Evolutionary conservation across 53 echinoderm and acorn worm genomes (phyloP).

Genomic region (Mesocentrotus franciscanus): DNA sequence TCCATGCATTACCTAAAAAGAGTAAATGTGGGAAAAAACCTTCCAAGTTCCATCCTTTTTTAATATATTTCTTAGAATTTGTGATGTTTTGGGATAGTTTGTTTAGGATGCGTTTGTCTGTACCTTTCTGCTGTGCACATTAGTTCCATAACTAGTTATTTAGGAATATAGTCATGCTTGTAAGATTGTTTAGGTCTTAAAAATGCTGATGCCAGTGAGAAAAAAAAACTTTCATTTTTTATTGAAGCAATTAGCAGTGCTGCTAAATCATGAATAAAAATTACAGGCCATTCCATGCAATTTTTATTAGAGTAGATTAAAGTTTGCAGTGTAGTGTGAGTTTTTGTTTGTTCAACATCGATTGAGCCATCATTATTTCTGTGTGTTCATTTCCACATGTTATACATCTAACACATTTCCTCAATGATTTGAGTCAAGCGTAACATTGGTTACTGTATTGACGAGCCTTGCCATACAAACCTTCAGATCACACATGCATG

Average conservation of each 20-base stretch:
- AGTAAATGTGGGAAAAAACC: too few species aligned
- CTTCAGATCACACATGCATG: not conserved
- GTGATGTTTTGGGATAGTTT: too few species aligned
- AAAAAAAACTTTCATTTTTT: too few species aligned
- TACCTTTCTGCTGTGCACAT: too few species aligned
- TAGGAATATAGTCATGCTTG: too few species aligned
- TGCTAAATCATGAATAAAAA: not conserved
- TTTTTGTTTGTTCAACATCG: not conserved
- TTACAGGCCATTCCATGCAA: not conserved
- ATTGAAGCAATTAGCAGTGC: not conserved
- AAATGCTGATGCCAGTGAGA: too few species aligned
- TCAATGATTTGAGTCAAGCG: not conserved
- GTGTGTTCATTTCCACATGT: not conserved
- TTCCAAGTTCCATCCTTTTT: too few species aligned
- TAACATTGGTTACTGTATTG: not conserved
- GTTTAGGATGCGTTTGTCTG: too few species aligned
- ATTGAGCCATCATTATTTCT: not conserved
- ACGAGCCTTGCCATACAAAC: not conserved
- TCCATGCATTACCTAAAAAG: too few species aligned
- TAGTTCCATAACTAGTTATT: too few species aligned
- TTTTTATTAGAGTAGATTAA: not conserved
- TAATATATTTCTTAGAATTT: too few species aligned
- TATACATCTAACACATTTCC: not conserved
- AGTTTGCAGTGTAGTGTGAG: not conserved
- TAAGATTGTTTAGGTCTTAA: too few species aligned